Base-by-base conservation (phyloP, 2,797 vertebrate genomes). In the Schizothorax lantsangensis region DNA sequence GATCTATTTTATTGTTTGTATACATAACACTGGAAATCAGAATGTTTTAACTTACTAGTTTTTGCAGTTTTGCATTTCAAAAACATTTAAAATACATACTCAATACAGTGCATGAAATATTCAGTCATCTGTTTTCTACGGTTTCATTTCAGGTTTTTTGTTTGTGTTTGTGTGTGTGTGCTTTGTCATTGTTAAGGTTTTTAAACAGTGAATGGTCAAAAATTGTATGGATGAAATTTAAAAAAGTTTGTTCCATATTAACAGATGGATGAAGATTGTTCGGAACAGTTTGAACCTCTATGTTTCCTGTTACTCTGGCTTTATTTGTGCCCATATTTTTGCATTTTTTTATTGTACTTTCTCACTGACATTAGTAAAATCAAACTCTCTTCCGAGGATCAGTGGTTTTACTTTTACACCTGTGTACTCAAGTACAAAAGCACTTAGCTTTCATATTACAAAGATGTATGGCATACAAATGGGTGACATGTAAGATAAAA, bases 291-390 rank as follows among this genome's bases (percentile, higher is more conserved):
- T 47, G 43, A 68, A 15, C 26, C 4, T n/a, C 6, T 6, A 30
- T 83, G 69, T 62, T 74, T 62, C 17, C 4, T 47, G n/a, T 66
- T 81, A 45, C 23, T 79, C 11, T 78, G 52, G 6, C 6, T 38
- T 38, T 80, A 79, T 64, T 47, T 75, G 17, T 64, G 57, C 2
- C 26, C 21, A 36, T 84, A 73, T 74, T 83, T 83, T 47, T 74
- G 7, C 1, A 3, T 57, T 43, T 12, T 49, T 52, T 66, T 54
- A 57, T 40, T 71, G 68, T 40, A 12, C 8, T 43, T 71, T 5
- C 0, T 40, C 47, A 38, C 66, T 68, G 62, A 69, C 62, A 40
- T 15, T 5, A 14, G 26, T 33, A 66, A 68, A 68, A 79, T 10
- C 5, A n/a, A 52, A 5, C 62, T 79, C 36, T 80, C 23, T 43